Evolutionary conservation across 2,113 vertebrate genomes (phyloP).

Genomic region (Notiomystis cincta): DNA sequence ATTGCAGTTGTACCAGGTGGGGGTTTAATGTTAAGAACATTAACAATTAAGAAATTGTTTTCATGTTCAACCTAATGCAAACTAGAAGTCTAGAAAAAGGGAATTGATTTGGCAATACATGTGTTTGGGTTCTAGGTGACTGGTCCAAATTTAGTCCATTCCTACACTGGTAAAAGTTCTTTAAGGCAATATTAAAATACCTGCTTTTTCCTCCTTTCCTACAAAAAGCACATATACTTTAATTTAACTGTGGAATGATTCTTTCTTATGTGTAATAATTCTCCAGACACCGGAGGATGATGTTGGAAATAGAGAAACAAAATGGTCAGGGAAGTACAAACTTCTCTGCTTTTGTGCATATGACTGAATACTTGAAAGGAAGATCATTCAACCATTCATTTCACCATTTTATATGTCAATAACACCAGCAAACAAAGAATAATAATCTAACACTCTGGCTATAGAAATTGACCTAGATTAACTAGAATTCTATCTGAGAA

Average conservation of each 20-base stretch:
- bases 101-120: neutral
- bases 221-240: neutral
- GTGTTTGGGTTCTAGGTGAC: neutral
- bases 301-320: neutral
- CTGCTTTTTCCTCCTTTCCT: neutral
- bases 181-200: neutral
- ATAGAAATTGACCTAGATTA: neutral
- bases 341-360: neutral
- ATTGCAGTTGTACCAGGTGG: neutral
- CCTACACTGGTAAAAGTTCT: neutral
- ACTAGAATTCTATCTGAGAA: neutral
- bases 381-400: neutral
- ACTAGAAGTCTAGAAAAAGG: neutral
- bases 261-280: neutral
- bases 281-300: neutral
- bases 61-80: neutral
- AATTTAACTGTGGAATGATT: neutral
- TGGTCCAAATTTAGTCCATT: neutral
- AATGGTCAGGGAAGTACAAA: neutral
- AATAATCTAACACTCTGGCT: neutral
- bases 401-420: neutral
- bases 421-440: neutral
- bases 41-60: neutral
- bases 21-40: neutral
- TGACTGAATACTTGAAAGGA: neutral